A percentile compares a stretch with the other conserved stretches of the same genome.
Conservation (phyloP, 2,113 vertebrate genomes). For the Lagopus muta region DNA sequence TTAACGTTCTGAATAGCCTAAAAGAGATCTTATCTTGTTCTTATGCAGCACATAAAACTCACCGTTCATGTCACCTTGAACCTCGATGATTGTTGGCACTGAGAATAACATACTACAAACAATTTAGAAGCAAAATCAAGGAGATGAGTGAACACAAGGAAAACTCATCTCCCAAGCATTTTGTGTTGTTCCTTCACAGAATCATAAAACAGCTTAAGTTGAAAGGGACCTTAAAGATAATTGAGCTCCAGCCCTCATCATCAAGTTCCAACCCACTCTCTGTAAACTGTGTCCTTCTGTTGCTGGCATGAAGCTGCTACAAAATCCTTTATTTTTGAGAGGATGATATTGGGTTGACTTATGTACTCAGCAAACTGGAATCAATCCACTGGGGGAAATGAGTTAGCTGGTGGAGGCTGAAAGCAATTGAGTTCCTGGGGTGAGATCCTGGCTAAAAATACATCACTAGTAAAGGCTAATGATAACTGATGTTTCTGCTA, state of each 20-base stretch:
- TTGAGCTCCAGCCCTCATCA: too few relatives aligned
- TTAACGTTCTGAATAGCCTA: background rate
- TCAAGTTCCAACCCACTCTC: background rate
- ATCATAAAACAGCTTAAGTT: too few relatives aligned
- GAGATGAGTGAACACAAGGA: background rate
- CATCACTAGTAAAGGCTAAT: background rate
- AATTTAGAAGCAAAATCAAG: background rate
- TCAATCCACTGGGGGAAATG: too few relatives aligned
- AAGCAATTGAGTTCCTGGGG: background rate
- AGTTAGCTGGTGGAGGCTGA: background rate
- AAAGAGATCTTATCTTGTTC: background rate
- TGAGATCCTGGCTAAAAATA: background rate
- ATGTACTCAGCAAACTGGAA: accelerated
- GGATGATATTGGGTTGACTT: background rate
- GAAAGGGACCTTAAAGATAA: too few relatives aligned
- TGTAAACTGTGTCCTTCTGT: background rate
- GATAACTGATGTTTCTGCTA: background rate
- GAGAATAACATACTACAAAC: background rate
- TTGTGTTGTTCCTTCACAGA: background rate
- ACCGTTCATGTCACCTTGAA: background rate
- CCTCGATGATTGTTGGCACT: background rate
- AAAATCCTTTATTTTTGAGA: background rate
- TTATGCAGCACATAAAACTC: accelerated
- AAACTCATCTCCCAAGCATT: background rate
- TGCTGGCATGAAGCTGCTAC: background rate